phyloP scores from a whole-genome alignment of 2,888 invertebrate genomes.

The Lepas anatifera region DNA sequence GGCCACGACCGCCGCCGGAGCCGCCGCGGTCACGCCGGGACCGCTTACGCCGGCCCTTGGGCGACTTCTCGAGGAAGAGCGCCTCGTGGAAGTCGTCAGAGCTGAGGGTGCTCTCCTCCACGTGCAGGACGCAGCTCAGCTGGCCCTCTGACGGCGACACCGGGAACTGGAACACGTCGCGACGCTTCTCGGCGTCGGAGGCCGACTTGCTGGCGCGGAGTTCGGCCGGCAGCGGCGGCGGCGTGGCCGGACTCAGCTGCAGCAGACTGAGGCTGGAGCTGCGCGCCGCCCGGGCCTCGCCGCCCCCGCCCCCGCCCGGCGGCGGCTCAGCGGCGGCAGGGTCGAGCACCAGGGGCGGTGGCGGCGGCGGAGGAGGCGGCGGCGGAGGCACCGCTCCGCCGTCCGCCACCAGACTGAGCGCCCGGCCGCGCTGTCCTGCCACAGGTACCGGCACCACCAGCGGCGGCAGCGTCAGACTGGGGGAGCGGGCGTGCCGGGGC shows the following conservation, averaged over 20 bases:
- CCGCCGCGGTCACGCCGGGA: constrained; percentile 29
- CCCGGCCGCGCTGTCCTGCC: constrained; percentile 18
- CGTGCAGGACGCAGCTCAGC: constrained; percentile 44
- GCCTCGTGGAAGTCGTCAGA: constrained; percentile 47
- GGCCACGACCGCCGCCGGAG: too few relatives aligned
- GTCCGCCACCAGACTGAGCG: neutral
- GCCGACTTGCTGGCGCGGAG: constrained; percentile 38
- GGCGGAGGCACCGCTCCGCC: neutral
- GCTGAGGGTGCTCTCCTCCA: constrained; percentile 44
- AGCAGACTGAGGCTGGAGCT: constrained; percentile 32
- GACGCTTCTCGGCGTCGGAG: constrained; percentile 40
- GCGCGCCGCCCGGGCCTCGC: constrained; percentile 35
- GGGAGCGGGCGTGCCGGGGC: constrained; percentile 40
- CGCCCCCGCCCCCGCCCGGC: constrained; percentile 25
- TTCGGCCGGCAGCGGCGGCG: constrained; percentile 22
- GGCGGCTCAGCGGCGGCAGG: neutral
- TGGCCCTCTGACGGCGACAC: constrained; percentile 46
- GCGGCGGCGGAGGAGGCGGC: neutral
- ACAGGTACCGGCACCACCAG: constrained; percentile 23
- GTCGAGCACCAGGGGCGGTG: neutral
- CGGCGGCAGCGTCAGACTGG: constrained; percentile 39
- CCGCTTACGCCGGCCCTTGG: constrained; percentile 35
- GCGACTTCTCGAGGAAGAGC: constrained; percentile 42
- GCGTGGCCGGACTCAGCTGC: constrained; percentile 28
- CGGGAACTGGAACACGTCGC: constrained; percentile 35